Percentiles rank a stretch among this genome's conserved stretches.
Conservation (phyloP, 2,797 vertebrate genomes). For the Sebastes dallii region DNA sequence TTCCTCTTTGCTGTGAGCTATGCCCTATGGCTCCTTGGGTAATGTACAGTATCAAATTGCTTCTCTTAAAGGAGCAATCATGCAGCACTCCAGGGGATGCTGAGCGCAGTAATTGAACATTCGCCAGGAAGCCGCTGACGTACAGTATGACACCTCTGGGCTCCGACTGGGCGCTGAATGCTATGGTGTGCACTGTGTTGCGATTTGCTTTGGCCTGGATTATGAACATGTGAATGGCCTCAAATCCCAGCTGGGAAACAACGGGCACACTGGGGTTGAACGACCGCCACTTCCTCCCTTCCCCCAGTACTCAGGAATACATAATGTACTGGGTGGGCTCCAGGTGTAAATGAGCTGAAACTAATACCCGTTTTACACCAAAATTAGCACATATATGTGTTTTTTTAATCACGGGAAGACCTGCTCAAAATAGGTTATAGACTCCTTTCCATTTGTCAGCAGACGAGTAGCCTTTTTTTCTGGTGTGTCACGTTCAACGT, state of each 20-base stretch:
- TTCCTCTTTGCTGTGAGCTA: constrained; percentile 27
- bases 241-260: not conserved
- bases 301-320: not conserved
- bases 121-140: constrained; percentile 27
- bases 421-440: not conserved
- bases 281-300: not conserved
- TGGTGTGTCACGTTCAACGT: not conserved
- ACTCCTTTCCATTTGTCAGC: not conserved
- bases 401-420: no score
- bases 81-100: constrained; percentile 48
- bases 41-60: constrained; percentile 63
- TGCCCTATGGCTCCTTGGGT: constrained; percentile 42
- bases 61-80: constrained; percentile 63
- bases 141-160: constrained; percentile 39
- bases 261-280: not conserved
- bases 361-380: no score
- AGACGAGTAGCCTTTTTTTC: not conserved
- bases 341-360: not conserved
- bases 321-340: not conserved
- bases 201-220: not conserved
- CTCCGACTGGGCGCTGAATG: not conserved
- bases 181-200: not conserved
- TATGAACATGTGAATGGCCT: constrained; percentile 22
- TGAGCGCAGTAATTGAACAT: constrained; percentile 50
- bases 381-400: no score